Evolutionary conservation across 2,113 vertebrate genomes (phyloP), one percentile per base, ranked within the genome.

Genomic region (Heteronetta atricapilla): DNA sequence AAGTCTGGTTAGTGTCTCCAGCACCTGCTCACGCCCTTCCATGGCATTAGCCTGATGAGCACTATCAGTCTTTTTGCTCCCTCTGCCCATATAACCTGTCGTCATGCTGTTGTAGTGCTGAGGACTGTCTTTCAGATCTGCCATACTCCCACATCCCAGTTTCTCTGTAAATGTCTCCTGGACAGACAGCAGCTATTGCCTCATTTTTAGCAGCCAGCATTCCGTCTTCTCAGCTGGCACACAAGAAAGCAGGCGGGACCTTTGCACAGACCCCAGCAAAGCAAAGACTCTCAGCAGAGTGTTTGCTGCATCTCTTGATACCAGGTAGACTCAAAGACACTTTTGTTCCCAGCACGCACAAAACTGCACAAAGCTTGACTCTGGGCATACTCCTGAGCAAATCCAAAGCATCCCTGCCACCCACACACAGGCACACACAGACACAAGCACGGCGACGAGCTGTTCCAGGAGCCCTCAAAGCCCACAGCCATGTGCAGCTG

Each of bases 341-440:
- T 29, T 11, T 25, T 0, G 34, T 25, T 38, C 11, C 72, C 53
- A 29, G 10, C 31, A 74, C 15, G 48, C 14, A 12, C 0, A 19
- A 40, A 42, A 34, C 42, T 33, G 17, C 42, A 46, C 26, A 70
- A 3, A 12, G 15, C 36, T 86, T 28, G 20, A 33, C 38, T 42
- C 13, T 21, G 19, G 63, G 63, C 63, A 29, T 64, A 42, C 25
- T 53, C 25, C 64, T n/a, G 36, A 82, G 74, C 21, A 56, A 60
- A 55, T 22, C 11, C 44, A 34, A 1, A 8, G 22, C 1, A 0
- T 62, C 77, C 58, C 62, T 68, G 34, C 36, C 26, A 13, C 56
- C 26, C 13, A 10, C 2, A 20, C 34, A 31, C 16, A 34, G 6
- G 18, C 16, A 72, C 0, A 0, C 68, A 74, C 8, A 31, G 31